phyloP scores from a whole-genome alignment of 2,888 invertebrate species.

The Allygus modestus region DNA sequence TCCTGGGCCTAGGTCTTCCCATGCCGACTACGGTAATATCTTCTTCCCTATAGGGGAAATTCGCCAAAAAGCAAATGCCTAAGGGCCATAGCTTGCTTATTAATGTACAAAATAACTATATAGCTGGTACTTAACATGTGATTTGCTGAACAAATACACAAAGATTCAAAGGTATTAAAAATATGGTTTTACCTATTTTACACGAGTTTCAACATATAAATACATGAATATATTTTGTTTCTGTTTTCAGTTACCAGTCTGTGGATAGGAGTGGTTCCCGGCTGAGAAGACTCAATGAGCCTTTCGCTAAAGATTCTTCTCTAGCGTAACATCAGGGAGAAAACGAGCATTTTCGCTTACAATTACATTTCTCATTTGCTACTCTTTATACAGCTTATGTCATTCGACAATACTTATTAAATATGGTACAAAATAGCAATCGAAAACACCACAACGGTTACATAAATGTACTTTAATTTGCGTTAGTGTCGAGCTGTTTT shows the following conservation, averaged over 20 bases:
- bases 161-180: no score
- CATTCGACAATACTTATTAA: slow-evolving; percentile 33
- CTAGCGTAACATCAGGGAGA: slow-evolving; percentile 49
- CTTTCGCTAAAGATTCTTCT: slow-evolving; percentile 61
- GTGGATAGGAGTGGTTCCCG: slow-evolving; percentile 60
- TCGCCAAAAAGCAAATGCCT: no score
- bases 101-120: no score
- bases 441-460: slow-evolving; percentile 56
- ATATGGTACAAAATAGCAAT: slow-evolving; percentile 61
- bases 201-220: no score
- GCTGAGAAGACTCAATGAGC: slow-evolving; percentile 54
- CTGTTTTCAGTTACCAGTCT: slow-evolving; percentile 62
- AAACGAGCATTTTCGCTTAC: background rate
- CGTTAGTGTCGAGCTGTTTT: slow-evolving; percentile 1
- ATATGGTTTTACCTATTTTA: no score
- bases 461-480: slow-evolving; percentile 9
- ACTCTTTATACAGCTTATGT: slow-evolving; percentile 1
- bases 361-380: slow-evolving; percentile 4
- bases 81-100: no score
- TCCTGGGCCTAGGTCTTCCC: no score
- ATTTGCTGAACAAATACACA: no score
- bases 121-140: no score
- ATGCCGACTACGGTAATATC: no score
- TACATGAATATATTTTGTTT: no score
- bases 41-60: no score